Base-by-base conservation (phyloP, 2,888 invertebrate genomes). In the Cheilosia impressa region DNA sequence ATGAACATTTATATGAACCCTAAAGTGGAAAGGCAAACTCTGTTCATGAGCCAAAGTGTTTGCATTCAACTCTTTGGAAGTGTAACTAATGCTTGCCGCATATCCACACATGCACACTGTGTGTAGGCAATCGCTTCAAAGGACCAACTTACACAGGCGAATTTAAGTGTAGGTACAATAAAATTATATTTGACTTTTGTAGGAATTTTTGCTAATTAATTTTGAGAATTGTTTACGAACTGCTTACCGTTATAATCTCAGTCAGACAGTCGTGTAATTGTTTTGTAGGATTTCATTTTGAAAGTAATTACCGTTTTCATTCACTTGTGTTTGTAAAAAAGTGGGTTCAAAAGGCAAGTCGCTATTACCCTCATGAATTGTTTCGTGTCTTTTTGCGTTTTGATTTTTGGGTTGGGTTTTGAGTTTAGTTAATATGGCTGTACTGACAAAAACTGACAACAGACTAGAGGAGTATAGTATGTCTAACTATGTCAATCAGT, bases 21-120 rank as follows among this genome's bases (percentile, higher is more conserved):
- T 10, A 45, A 73, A 73, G 27, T 53, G 45, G 19, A 72, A 79
- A 41, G 15, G 53, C 58, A 73, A 68, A 19, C 41, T 22, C 31
- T 66, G 24, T 38, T 66, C 60, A 58, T 72, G 41, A 43, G 41
- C 52, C 45, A 19, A 66, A 80, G 73, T 80, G 62, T 80, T 80
- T 80, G 66, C 73, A 80, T 68, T 80, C 53, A 80, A 80, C 80
- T 80, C 62, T 73, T 53, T 13, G 31, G 58, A 50, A 68, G 66
- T 73, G 73, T 60, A 80, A 66, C 80, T 73, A 73, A 68, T 68
- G 62, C 53, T n/a, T 3, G 24, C 27, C 34, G 24, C 47, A 52
- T 17, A 43, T 17, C 41, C 57, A 38, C 24, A 38, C 7, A 38
- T 17, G 31, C 22, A 15, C 31, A 15, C 6, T 27, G 13, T 41